Percentiles rank a stretch among this genome's conserved stretches.
Evolutionary conservation across 2,888 invertebrate species (phyloP).

Genomic region (Monoplex corrugatus): DNA sequence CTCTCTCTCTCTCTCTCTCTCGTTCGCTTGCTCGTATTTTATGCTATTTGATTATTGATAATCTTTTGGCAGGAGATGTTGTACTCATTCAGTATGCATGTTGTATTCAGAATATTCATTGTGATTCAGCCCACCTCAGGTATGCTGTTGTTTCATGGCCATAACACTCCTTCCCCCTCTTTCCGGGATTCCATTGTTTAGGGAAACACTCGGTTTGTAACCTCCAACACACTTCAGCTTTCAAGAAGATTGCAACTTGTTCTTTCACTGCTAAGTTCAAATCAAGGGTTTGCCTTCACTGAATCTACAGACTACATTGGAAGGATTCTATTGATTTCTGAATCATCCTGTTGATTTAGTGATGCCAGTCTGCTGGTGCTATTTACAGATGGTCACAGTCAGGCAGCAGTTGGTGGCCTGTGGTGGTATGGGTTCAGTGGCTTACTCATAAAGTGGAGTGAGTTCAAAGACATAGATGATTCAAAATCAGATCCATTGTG

Average conservation of each 20-base stretch:
- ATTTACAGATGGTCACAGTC: slow-evolving; percentile 15
- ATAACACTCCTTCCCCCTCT: too few relatives aligned
- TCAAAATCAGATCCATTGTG: too few relatives aligned
- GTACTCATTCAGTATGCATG: too few relatives aligned
- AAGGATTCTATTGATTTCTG: slow-evolving; percentile 14
- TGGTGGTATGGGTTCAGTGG: background rate
- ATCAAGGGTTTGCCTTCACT: background rate
- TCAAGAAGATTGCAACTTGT: background rate
- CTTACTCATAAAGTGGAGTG: background rate
- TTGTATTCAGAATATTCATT: too few relatives aligned
- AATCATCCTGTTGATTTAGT: background rate
- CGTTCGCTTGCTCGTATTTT: too few relatives aligned
- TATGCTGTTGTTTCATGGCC: too few relatives aligned
- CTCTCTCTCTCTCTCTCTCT: too few relatives aligned
- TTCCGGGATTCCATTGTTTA: too few relatives aligned
- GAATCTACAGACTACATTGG: background rate
- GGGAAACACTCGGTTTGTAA: background rate
- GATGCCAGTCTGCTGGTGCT: background rate
- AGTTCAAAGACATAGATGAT: background rate
- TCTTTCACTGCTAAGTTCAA: background rate
- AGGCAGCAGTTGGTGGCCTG: slow-evolving; percentile 1
- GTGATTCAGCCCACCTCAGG: too few relatives aligned
- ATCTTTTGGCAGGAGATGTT: too few relatives aligned
- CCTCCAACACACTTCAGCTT: background rate
- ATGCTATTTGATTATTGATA: too few relatives aligned